A percentile compares a stretch with the other conserved stretches of the same genome.
Conservation (phyloP, 2,888 invertebrate species). For the Andrena marginata region DNA sequence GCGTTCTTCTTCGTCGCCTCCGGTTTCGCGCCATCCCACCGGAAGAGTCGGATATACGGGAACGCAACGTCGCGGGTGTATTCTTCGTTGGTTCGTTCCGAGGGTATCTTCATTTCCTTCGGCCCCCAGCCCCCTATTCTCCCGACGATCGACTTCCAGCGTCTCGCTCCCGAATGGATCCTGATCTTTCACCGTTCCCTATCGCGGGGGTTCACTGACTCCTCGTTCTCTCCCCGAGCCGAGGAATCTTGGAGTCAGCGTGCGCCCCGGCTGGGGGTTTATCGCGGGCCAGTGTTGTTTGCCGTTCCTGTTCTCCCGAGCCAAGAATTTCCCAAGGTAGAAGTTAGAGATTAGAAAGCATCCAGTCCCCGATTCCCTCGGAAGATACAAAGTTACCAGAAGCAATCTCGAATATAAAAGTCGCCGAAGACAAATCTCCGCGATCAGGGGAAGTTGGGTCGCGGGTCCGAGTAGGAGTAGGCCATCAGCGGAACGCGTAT, state of each 20-base stretch:
- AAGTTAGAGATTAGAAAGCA: too few relatives aligned
- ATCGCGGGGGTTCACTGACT: not conserved
- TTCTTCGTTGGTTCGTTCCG: constrained; percentile 23
- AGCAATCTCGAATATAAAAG: too few relatives aligned
- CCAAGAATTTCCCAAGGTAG: too few relatives aligned
- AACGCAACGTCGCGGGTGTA: not conserved
- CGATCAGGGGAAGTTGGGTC: not conserved
- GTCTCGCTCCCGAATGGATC: constrained; percentile 25
- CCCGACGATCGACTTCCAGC: constrained; percentile 11
- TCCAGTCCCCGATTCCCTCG: not conserved
- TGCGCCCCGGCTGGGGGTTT: too few relatives aligned
- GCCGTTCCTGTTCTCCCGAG: too few relatives aligned
- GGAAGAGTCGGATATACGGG: constrained; percentile 20
- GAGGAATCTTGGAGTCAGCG: too few relatives aligned
- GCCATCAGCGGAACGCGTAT: not conserved
- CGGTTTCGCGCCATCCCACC: constrained; percentile 37
- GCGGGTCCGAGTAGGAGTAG: not conserved
- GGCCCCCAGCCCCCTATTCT: not conserved
- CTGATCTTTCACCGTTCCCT: constrained; percentile 5
- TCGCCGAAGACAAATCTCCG: not conserved
- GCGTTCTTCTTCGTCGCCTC: constrained; percentile 64
- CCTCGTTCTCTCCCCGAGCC: not conserved
- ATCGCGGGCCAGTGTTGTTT: not conserved
- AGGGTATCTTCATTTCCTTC: constrained; percentile 36
- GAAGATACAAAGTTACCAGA: not conserved